Conservation (phyloP, 2,888 invertebrate species). For the Oegoconia quadripuncta region DNA sequence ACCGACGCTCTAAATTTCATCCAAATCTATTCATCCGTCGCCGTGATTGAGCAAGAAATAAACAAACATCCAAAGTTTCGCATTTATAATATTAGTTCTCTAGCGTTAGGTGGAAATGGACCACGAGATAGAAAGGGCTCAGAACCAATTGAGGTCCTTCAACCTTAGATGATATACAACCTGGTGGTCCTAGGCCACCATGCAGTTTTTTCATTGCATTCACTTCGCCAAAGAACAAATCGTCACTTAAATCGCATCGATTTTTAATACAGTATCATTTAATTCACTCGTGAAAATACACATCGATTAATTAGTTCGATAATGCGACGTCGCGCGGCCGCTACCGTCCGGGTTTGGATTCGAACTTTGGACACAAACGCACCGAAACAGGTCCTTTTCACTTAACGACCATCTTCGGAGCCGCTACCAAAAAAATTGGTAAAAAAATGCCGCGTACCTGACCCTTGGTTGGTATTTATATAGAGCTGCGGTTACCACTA, state of each 20-base stretch:
- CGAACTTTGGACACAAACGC: constrained; percentile 52
- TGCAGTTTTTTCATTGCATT: too few species aligned
- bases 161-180: too few species aligned
- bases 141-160: too few species aligned
- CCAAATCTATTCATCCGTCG: too few species aligned
- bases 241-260: background rate
- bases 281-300: constrained; percentile 44
- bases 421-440: constrained; percentile 63
- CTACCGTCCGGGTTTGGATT: constrained; percentile 50
- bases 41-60: too few species aligned
- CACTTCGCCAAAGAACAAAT: too few species aligned
- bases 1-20: too few species aligned
- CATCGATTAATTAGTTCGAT: constrained; percentile 70
- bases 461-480: constrained; percentile 29
- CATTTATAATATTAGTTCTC: too few species aligned
- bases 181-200: too few species aligned
- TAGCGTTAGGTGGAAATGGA: too few species aligned
- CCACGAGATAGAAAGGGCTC: too few species aligned
- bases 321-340: constrained; percentile 43
- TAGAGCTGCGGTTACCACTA: constrained; percentile 28
- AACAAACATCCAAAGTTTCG: too few species aligned
- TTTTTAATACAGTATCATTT: constrained; percentile 22
- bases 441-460: constrained; percentile 68
- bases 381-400: constrained; percentile 69
- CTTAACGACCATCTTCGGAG: constrained; percentile 60